Conservation (phyloP, 2,888 invertebrate genomes). For the Blastobasis adustella region DNA sequence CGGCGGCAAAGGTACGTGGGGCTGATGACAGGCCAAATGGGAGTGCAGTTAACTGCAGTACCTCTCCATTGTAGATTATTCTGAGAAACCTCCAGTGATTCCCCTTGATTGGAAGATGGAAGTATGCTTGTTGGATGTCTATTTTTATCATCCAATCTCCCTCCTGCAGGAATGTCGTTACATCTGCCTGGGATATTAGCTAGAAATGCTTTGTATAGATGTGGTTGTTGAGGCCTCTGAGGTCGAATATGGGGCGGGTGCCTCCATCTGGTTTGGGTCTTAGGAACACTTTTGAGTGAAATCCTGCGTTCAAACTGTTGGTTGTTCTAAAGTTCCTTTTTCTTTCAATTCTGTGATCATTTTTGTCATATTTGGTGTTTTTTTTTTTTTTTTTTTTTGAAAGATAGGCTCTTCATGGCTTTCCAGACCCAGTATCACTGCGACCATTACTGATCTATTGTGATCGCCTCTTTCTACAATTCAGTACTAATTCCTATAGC, state of each 20-base stretch:
- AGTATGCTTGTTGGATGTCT: slow-evolving; percentile 1
- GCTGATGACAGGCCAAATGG: slow-evolving; percentile 11
- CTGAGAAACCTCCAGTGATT: neutral
- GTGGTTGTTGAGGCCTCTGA: neutral
- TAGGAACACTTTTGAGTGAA: slow-evolving; percentile 4
- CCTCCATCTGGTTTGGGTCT: neutral
- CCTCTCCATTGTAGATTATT: neutral
- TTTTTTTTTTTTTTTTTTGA: too few species aligned
- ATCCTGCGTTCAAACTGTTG: neutral
- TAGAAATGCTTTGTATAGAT: slow-evolving; percentile 6
- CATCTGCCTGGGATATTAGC: slow-evolving; percentile 5
- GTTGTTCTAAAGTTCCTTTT: neutral
- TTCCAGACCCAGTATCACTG: too few species aligned
- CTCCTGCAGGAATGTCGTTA: slow-evolving; percentile 4
- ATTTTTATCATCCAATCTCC: slow-evolving; percentile 10
- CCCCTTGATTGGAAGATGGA: neutral
- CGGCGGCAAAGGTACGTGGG: slow-evolving; percentile 4
- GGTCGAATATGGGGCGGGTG: neutral
- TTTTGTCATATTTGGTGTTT: neutral
- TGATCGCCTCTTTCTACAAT: too few species aligned
- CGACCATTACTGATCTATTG: too few species aligned
- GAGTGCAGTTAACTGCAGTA: slow-evolving; percentile 2
- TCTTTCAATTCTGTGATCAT: neutral
- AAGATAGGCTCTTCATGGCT: too few species aligned
- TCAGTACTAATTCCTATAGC: too few species aligned